These are phyloP conservation scores for Halcyon senegalensis DNA, from an alignment of 2,113 vertebrate genomes.

Conservation along the genomic window DNA sequence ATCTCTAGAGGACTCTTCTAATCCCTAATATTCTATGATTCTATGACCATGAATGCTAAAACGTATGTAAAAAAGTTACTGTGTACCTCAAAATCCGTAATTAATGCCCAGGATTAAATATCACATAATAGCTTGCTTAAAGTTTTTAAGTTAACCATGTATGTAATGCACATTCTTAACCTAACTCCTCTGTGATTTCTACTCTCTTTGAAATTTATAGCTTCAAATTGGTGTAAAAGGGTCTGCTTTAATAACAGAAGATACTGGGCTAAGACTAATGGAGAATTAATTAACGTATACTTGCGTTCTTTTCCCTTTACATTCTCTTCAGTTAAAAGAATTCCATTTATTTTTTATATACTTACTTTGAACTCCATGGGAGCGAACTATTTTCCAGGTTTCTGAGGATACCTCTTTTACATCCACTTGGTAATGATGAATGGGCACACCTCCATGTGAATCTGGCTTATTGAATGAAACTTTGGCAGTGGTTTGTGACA, in stretches of 20 bases:
- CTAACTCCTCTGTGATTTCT: not conserved
- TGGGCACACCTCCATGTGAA: conserved; percentile 95
- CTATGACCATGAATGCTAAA: not conserved
- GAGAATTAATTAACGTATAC: not conserved
- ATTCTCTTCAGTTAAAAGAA: not conserved
- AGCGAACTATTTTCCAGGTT: conserved; percentile 92
- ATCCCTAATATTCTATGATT: too few relatives aligned
- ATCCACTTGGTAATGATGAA: conserved; percentile 95
- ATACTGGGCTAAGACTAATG: not conserved
- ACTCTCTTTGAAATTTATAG: not conserved
- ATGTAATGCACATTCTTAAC: not conserved
- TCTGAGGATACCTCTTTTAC: conserved; percentile 89
- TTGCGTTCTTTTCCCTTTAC: not conserved
- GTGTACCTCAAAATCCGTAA: not conserved
- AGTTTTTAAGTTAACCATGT: not conserved
- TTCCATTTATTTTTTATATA: not conserved
- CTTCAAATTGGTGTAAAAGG: not conserved
- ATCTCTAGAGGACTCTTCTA: too few relatives aligned
- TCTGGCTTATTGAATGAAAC: conserved; percentile 94
- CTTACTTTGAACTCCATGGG: conserved; percentile 97
- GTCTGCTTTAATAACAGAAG: not conserved
- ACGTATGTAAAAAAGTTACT: not conserved
- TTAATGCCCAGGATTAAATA: not conserved
- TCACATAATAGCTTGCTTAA: not conserved
- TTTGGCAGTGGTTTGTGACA: conserved; percentile 91